Conservation (phyloP, 1,140 invertebrate species). For the Megalonaias nervosa region DNA sequence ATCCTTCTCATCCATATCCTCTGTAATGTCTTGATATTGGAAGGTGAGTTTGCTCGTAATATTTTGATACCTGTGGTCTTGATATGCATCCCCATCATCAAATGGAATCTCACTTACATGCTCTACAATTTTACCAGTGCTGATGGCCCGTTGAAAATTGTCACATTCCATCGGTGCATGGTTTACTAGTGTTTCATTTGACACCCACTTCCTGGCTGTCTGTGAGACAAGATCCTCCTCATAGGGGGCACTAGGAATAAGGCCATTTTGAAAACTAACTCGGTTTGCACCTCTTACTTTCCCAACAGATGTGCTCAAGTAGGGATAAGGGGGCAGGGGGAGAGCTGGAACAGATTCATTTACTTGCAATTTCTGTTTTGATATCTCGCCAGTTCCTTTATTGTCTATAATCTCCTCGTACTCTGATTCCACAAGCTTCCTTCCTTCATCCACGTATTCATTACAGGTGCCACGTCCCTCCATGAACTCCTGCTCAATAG, state of each 20-base stretch:
- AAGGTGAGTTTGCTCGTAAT: too few species aligned
- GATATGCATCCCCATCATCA: too few species aligned
- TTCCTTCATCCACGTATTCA: constrained; percentile 21
- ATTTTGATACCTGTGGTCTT: too few species aligned
- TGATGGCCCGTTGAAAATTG: too few species aligned
- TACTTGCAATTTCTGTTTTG: background rate
- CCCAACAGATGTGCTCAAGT: background rate
- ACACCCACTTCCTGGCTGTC: constrained; percentile 17
- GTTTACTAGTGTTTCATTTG: constrained; percentile 13
- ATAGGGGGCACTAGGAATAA: constrained; percentile 29
- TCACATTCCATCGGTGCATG: too few species aligned
- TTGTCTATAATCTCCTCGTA: constrained; percentile 17
- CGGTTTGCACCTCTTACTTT: background rate
- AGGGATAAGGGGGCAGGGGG: background rate
- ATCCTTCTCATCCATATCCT: too few species aligned
- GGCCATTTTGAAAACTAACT: constrained; percentile 7
- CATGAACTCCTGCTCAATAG: constrained; percentile 6
- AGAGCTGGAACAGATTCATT: background rate
- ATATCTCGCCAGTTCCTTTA: background rate
- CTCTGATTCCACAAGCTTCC: constrained; percentile 9
- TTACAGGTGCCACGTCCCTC: constrained; percentile 3
- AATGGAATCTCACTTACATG: too few species aligned
- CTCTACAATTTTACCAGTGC: too few species aligned
- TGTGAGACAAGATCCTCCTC: constrained; percentile 24
- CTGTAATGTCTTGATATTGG: too few species aligned